Evolutionary conservation across 2,797 vertebrate species (phyloP), one percentile per base, ranked within the genome.

Genomic region (Mormyrus hasselquistii): DNA sequence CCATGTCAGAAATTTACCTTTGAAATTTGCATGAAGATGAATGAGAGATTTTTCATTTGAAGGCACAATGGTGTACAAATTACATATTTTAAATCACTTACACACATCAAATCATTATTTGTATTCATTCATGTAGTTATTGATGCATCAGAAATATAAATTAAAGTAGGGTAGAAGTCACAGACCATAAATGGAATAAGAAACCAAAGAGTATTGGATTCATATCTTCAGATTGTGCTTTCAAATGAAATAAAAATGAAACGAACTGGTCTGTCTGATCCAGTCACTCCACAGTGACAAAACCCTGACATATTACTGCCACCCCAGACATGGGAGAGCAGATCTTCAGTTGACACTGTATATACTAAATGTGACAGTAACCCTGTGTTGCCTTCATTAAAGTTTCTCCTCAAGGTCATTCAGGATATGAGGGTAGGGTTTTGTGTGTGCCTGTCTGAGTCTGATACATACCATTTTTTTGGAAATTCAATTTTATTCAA

Each of bases 51-150:
- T 82, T 47, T 82, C 41, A 82, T 82, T 38, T 44, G 38, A 82
- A 41, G 76, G 76, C 76, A 82, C 34, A 82, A 47, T 82, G 76
- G 76, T 44, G 76, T n/a, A 82, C 76, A 44, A 47, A 82, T 82
- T 82, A 41, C 41, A 47, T 82, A 82, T 47, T 47, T n/a, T 82
- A 19, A 82, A 2, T 44, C 16, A 19, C 38, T 82, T 82, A 47
- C 34, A 82, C 41, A 47, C 6, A 2, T 47, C 38, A 82, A 82
- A 82, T 82, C 2, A 47, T 47, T 7, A 82, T 82, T 82, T 47
- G 19, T n/a, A 82, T 47, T 47, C 16, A 82, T 82, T 82, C 38
- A 82, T 82, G 2, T 47, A 47, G 16, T 1, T 47, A 82, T n/a
- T 82, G 38, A 82, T 79, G 38, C 73, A 79, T 82, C 73, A 44